Percentiles rank a stretch among this genome's conserved stretches.
Conservation (phyloP, 2,797 vertebrate species). For the Rallus crepitans region DNA sequence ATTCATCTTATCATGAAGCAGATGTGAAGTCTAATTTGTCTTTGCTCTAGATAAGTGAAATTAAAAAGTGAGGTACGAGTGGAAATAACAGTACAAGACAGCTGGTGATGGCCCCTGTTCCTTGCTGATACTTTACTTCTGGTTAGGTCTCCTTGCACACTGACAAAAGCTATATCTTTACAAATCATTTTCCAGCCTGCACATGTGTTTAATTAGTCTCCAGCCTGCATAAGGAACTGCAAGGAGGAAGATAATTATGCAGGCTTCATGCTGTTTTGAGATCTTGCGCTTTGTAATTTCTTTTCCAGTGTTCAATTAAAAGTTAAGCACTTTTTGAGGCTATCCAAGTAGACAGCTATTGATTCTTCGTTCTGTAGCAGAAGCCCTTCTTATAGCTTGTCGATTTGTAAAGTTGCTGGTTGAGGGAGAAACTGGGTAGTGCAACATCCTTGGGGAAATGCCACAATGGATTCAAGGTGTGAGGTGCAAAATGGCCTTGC, state of each 20-base stretch:
- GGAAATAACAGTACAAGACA: not conserved
- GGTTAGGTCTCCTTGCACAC: not conserved
- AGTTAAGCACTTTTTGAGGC: conserved; percentile 57
- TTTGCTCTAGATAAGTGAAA: not conserved
- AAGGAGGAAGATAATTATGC: conserved; percentile 63
- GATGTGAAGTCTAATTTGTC: not conserved
- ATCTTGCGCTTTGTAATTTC: conserved; percentile 34
- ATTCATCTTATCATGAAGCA: not conserved
- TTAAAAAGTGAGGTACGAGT: not conserved
- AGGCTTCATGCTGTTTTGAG: conserved; percentile 49
- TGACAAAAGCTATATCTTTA: not conserved
- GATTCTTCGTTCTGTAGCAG: conserved; percentile 43
- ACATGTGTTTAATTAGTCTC: conserved; percentile 64
- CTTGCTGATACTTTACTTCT: not conserved
- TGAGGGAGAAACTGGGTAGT: not conserved
- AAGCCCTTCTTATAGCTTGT: conserved; percentile 7
- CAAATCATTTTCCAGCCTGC: conserved; percentile 29
- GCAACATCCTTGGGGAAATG: not conserved
- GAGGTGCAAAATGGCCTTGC: not conserved
- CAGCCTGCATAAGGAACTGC: conserved; percentile 25
- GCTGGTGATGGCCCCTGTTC: not conserved
- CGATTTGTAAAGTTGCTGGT: not conserved
- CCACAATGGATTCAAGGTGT: not conserved
- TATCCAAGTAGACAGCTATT: conserved; percentile 49
- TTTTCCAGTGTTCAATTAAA: conserved; percentile 52